phyloP scores from a whole-genome alignment of 2,113 vertebrate genomes.

The Motacilla tschutschensis region DNA sequence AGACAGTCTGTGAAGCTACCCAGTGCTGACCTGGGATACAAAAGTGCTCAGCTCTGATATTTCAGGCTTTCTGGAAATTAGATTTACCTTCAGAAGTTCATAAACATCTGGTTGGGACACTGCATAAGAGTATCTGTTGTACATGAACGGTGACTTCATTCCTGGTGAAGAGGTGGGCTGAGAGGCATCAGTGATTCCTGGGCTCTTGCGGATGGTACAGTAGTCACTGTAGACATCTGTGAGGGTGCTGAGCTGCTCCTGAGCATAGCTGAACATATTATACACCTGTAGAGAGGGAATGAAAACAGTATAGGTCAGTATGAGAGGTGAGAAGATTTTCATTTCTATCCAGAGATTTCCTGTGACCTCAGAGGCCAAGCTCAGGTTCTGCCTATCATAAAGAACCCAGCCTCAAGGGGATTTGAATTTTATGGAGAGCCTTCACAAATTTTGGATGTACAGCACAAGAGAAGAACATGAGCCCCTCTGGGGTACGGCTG shows the following conservation, averaged over 20 bases:
- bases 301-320: not conserved
- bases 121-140: slow-evolving; percentile 4
- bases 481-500: not conserved
- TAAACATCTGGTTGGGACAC: slow-evolving; percentile 42
- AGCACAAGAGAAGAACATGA: not conserved
- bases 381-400: not conserved
- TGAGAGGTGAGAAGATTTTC: not conserved
- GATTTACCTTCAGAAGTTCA: slow-evolving; percentile 48
- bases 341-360: not conserved
- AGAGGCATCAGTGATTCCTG: not conserved
- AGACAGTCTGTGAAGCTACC: not conserved
- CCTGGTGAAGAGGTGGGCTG: not conserved
- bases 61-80: not conserved
- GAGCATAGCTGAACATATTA: slow-evolving; percentile 39
- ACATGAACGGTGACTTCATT: not conserved
- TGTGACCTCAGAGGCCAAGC: not conserved
- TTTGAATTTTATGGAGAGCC: not conserved
- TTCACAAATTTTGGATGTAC: not conserved
- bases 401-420: not conserved
- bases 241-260: slow-evolving; percentile 18
- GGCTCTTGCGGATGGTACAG: not conserved
- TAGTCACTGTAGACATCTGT: slow-evolving; percentile 46
- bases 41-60: not conserved
- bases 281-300: slow-evolving; percentile 19
- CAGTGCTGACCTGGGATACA: not conserved